Percentiles rank a stretch among this genome's conserved stretches.
Conservation (phyloP, 2,113 vertebrate species). For the Brachirus orientalis region DNA sequence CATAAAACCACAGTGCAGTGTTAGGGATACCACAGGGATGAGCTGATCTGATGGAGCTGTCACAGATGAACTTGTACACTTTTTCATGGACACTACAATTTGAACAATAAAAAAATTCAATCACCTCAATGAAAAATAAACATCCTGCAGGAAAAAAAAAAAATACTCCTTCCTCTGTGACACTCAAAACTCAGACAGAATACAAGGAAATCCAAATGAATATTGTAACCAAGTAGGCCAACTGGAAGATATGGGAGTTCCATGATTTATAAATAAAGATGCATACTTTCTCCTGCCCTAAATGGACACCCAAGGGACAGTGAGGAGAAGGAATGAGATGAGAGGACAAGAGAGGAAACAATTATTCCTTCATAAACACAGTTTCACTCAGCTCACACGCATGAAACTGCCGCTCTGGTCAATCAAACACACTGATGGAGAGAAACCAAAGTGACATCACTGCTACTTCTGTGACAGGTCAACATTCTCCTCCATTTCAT, state of each 20-base stretch:
- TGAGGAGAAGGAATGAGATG: slow-evolving; percentile 15
- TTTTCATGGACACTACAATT: no score
- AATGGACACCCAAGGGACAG: slow-evolving; percentile 45
- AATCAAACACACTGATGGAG: slow-evolving; percentile 59
- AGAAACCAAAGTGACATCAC: slow-evolving; percentile 75
- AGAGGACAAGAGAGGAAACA: slow-evolving; percentile 15
- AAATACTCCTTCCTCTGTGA: neutral
- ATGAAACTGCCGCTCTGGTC: slow-evolving; percentile 47
- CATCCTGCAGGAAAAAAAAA: neutral
- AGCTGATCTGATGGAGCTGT: no score
- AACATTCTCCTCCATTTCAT: slow-evolving; percentile 39
- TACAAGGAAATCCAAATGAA: slow-evolving; percentile 34
- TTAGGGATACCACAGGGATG: no score
- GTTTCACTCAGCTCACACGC: slow-evolving; percentile 74
- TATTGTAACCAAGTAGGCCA: slow-evolving; percentile 68
- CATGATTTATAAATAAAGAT: slow-evolving; percentile 79
- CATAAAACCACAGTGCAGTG: no score
- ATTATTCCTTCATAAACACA: slow-evolving; percentile 69
- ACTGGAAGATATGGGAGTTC: slow-evolving; percentile 64
- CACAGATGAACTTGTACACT: no score
- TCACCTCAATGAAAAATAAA: no score
- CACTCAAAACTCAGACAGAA: slow-evolving; percentile 10
- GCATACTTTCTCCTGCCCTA: slow-evolving; percentile 58
- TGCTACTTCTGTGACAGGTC: slow-evolving; percentile 56
- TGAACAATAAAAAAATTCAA: no score